Evolutionary conservation across 2,888 invertebrate genomes (phyloP).

Genomic region (Pomacea canaliculata): DNA sequence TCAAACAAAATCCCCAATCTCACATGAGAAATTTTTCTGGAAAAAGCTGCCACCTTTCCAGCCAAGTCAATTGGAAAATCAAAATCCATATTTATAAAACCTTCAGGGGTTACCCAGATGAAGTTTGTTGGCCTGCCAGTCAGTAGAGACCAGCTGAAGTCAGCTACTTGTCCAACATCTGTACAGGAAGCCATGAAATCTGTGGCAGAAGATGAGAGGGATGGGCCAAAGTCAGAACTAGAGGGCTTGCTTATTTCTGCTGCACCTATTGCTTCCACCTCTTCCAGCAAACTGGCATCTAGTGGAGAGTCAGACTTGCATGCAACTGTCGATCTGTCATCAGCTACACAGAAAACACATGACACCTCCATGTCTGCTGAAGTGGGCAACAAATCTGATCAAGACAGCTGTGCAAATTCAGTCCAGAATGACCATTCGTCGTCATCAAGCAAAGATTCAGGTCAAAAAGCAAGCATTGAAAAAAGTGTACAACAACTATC

Average conservation of each 20-base stretch:
- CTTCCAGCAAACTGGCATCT: not conserved
- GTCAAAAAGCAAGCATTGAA: too few relatives aligned
- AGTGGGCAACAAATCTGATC: not conserved
- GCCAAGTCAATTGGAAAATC: not conserved
- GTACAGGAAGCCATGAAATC: not conserved
- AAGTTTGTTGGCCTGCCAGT: constrained; percentile 25
- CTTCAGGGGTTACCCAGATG: not conserved
- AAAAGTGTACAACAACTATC: too few relatives aligned
- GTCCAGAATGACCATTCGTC: not conserved
- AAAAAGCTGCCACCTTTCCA: constrained; percentile 16
- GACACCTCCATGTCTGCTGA: constrained; percentile 1
- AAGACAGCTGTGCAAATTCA: not conserved
- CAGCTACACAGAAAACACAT: not conserved
- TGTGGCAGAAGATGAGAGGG: not conserved
- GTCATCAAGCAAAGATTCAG: not conserved
- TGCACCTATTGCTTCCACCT: constrained; percentile 7
- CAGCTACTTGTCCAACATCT: constrained; percentile 9
- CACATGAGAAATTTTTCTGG: not conserved
- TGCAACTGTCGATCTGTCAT: constrained; percentile 9
- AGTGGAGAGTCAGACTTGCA: too few relatives aligned
- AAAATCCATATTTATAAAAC: not conserved
- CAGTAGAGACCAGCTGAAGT: constrained; percentile 12
- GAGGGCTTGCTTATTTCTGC: constrained; percentile 10
- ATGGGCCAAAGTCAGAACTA: constrained; percentile 1
- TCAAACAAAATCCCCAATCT: not conserved